These are phyloP conservation scores for Gallinago paraguaiae DNA, from an alignment of 2,113 vertebrate genomes.

Conservation along the genomic window DNA sequence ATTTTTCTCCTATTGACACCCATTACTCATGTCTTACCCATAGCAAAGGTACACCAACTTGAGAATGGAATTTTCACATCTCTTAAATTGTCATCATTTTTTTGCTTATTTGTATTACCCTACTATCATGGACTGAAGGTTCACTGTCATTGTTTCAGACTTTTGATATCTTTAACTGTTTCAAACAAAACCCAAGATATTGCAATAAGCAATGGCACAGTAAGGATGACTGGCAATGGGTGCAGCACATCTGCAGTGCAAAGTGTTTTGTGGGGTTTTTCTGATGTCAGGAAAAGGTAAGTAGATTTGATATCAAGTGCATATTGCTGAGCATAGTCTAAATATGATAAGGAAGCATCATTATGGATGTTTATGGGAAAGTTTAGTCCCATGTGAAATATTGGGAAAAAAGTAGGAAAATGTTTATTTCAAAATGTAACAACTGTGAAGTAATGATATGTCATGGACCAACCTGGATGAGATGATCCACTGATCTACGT, in stretches of 20 bases:
- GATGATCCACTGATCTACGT: neutral
- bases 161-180: neutral
- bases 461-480: neutral
- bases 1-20: neutral
- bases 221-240: neutral
- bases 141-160: neutral
- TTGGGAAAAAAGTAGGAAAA: neutral
- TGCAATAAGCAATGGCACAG: neutral
- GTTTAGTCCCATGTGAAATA: neutral
- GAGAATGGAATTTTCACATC: neutral
- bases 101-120: neutral
- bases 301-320: neutral
- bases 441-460: neutral
- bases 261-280: neutral
- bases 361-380: neutral
- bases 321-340: neutral
- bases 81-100: neutral
- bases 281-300: neutral
- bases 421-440: neutral
- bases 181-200: neutral
- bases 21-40: neutral
- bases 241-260: rapidly evolving
- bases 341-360: neutral
- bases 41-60: neutral
- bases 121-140: neutral